A percentile compares a stretch with the other conserved stretches of the same genome.
Evolutionary conservation across 2,797 vertebrate species (phyloP).

Genomic region (Channallabes apus): DNA sequence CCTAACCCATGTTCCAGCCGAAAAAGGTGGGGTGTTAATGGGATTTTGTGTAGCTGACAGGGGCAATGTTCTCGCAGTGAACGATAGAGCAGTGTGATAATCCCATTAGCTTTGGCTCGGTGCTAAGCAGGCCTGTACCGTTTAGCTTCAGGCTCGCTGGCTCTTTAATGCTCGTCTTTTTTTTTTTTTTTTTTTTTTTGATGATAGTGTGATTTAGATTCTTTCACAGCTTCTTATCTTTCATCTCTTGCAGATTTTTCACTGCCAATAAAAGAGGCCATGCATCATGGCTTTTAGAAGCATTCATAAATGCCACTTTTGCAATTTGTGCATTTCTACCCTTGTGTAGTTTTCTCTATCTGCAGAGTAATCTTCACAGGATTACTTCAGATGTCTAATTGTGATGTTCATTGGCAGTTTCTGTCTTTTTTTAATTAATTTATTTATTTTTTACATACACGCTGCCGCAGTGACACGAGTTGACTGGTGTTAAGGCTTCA

Average conservation of each 20-base stretch:
- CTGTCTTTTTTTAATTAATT: neutral
- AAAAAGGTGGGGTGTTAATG: slow-evolving; percentile 59
- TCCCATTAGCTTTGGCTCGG: slow-evolving; percentile 64
- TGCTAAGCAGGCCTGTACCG: slow-evolving; percentile 48
- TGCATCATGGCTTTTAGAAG: slow-evolving; percentile 24
- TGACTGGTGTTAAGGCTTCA: slow-evolving; percentile 1
- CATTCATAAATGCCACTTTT: slow-evolving; percentile 26
- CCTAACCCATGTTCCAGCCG: slow-evolving; percentile 39
- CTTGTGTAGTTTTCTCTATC: neutral
- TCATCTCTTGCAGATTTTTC: slow-evolving; percentile 20
- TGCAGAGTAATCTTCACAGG: neutral
- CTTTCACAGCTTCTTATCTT: slow-evolving; percentile 18
- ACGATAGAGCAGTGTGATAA: slow-evolving; percentile 63
- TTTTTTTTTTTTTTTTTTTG: slow-evolving; percentile 40
- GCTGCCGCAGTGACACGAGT: neutral
- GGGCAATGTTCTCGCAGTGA: slow-evolving; percentile 59
- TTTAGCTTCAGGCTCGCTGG: slow-evolving; percentile 44
- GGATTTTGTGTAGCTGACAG: slow-evolving; percentile 66
- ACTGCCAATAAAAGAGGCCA: slow-evolving; percentile 16
- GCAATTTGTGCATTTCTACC: neutral
- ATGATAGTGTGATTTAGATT: slow-evolving; percentile 23
- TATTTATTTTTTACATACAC: slow-evolving; percentile 1
- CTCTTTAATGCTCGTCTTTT: slow-evolving; percentile 13
- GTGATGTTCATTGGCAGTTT: slow-evolving; percentile 11
- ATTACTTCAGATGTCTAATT: slow-evolving; percentile 13